These are phyloP conservation scores for Galerucella pusilla DNA, from an alignment of 2,888 invertebrate species.

Conservation along the genomic window DNA sequence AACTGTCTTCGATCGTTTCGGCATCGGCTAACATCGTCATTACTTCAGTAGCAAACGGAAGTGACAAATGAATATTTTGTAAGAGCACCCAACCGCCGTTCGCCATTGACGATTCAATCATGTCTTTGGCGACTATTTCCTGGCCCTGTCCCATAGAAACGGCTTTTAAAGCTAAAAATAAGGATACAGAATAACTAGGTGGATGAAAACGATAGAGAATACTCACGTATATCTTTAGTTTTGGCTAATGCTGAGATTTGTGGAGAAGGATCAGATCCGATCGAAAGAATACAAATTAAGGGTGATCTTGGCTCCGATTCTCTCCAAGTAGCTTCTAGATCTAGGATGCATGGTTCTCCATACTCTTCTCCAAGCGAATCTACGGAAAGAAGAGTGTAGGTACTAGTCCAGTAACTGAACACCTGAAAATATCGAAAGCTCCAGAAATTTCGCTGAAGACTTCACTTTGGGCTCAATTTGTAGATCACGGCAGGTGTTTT, in stretches of 20 bases:
- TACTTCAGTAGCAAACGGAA: slow-evolving; percentile 92
- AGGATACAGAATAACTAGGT: no score
- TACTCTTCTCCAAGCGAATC: slow-evolving; percentile 89
- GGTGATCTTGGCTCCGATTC: slow-evolving; percentile 92
- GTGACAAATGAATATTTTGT: slow-evolving; percentile 95
- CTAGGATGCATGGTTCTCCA: slow-evolving; percentile 91
- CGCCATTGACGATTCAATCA: slow-evolving; percentile 62
- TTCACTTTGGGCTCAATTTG: no score
- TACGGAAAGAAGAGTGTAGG: slow-evolving; percentile 51
- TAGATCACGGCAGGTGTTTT: no score
- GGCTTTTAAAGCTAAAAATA: slow-evolving; percentile 74
- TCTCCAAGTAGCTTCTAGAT: slow-evolving; percentile 88
- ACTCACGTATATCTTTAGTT: slow-evolving; percentile 83
- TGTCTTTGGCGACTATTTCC: slow-evolving; percentile 69
- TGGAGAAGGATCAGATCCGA: slow-evolving; percentile 96
- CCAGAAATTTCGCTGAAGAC: no score
- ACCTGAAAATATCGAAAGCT: no score
- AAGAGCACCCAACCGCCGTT: slow-evolving; percentile 92
- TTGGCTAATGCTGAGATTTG: slow-evolving; percentile 91
- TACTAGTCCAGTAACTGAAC: no score
- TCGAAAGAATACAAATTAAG: slow-evolving; percentile 91
- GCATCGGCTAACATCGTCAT: slow-evolving; percentile 90
- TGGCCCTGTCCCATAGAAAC: slow-evolving; percentile 99
- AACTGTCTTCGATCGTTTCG: slow-evolving; percentile 83
- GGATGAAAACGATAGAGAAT: neutral